Evolutionary conservation across 2,888 invertebrate species (phyloP).

Genomic region (Drosophila subsilvestris): DNA sequence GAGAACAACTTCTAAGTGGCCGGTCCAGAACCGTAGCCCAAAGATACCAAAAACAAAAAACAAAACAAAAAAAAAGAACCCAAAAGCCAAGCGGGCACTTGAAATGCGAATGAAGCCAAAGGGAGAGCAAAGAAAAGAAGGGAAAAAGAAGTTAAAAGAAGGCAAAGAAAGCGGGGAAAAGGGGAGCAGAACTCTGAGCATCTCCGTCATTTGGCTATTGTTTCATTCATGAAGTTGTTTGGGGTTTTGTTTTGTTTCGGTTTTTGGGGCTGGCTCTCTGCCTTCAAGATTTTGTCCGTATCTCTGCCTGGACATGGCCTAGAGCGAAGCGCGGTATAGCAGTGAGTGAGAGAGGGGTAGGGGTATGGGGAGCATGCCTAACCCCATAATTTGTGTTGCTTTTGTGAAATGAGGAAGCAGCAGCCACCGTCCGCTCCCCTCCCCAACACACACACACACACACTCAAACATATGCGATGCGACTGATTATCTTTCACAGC

Average conservation of each 20-base stretch:
- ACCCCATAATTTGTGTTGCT: conserved; percentile 69
- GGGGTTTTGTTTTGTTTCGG: conserved; percentile 47
- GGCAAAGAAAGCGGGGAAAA: conserved; percentile 8
- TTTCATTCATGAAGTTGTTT: conserved; percentile 72
- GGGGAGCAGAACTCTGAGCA: not conserved
- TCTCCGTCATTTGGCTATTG: conserved; percentile 61
- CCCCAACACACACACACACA: not conserved
- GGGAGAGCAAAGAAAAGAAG: conserved; percentile 8
- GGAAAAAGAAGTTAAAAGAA: conserved; percentile 6
- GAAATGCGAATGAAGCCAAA: conserved; percentile 46
- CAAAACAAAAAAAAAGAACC: conserved; percentile 37
- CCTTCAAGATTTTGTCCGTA: conserved; percentile 47
- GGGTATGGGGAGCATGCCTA: conserved; percentile 45
- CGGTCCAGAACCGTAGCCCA: conserved; percentile 20
- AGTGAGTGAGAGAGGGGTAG: not conserved
- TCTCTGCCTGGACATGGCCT: conserved; percentile 40
- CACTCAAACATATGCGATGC: conserved; percentile 24
- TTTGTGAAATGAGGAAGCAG: conserved; percentile 59
- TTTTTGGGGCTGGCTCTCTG: conserved; percentile 45
- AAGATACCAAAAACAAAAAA: conserved; percentile 35
- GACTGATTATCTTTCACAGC: conserved; percentile 30
- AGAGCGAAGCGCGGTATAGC: conserved; percentile 9
- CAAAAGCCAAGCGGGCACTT: conserved; percentile 70
- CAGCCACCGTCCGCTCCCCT: not conserved
- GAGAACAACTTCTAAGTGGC: conserved; percentile 67